These are phyloP conservation scores for Epinephelus malabaricus DNA, from an alignment of 2,797 vertebrate genomes.

Conservation along the genomic window DNA sequence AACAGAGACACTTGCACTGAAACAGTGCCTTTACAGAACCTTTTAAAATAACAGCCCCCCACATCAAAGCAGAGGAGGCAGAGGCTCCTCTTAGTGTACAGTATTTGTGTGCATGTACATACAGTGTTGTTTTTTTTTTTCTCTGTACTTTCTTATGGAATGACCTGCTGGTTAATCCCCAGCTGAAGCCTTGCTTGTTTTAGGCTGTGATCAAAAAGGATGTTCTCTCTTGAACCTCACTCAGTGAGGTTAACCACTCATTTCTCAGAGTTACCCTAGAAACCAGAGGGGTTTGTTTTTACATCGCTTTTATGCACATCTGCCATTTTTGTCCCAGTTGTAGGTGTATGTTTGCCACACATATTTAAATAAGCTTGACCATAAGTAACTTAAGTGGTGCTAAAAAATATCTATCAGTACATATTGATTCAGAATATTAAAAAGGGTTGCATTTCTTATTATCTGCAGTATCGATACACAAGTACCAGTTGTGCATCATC, in stretches of 20 bases:
- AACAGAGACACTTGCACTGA: neutral
- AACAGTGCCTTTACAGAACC: neutral
- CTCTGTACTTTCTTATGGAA: neutral
- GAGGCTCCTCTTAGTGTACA: neutral
- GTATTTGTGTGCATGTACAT: conserved; percentile 36
- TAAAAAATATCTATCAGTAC: too few relatives aligned
- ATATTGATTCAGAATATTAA: too few relatives aligned
- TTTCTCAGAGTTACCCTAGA: neutral
- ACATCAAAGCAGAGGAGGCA: neutral
- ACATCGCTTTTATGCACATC: neutral
- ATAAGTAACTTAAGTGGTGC: too few relatives aligned
- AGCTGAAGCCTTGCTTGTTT: neutral
- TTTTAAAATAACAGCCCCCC: neutral
- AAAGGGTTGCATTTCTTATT: too few relatives aligned
- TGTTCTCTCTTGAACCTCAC: neutral
- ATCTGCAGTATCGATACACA: too few relatives aligned
- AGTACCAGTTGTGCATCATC: too few relatives aligned
- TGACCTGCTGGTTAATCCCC: neutral
- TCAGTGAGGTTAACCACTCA: neutral
- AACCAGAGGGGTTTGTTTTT: neutral
- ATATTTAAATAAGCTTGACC: too few relatives aligned
- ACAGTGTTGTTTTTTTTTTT: neutral
- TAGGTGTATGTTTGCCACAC: too few relatives aligned
- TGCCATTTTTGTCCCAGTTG: neutral
- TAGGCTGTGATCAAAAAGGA: conserved; percentile 11